Evolutionary conservation across 2,797 vertebrate genomes (phyloP).

Genomic region (Todus mexicanus): DNA sequence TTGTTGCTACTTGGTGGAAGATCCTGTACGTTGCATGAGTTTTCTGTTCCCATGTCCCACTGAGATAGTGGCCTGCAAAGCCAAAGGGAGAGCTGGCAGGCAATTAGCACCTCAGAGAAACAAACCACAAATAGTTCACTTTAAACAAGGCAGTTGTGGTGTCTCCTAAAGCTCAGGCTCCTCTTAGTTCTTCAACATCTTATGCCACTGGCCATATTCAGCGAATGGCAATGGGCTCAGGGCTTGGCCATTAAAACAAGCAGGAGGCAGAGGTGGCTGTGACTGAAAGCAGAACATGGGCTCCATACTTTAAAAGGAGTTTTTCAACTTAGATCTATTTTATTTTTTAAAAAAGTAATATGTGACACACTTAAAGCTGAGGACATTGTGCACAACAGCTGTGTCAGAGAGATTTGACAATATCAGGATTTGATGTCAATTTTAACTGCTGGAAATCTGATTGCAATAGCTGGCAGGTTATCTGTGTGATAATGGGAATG

Average conservation of each 20-base stretch:
- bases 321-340: neutral
- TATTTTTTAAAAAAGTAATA: neutral
- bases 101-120: neutral
- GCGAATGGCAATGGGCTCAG: neutral
- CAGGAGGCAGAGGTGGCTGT: neutral
- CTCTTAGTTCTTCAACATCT: neutral
- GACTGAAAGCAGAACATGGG: neutral
- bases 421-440: neutral
- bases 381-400: conserved; percentile 1
- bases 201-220: neutral
- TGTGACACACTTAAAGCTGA: neutral
- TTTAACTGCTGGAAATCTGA: conserved; percentile 12
- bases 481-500: neutral
- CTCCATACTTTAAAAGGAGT: neutral
- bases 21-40: neutral
- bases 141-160: too few species aligned
- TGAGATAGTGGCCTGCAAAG: neutral
- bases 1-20: neutral
- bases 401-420: conserved; percentile 7
- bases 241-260: neutral
- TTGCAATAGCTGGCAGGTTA: conserved; percentile 20
- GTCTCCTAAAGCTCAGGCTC: neutral
- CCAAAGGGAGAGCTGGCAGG: neutral
- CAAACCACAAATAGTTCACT: neutral
- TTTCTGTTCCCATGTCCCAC: neutral